A percentile compares a stretch with the other conserved stretches of the same genome.
Conservation (phyloP, 2,113 vertebrate genomes). For the Tylochromis polylepis region DNA sequence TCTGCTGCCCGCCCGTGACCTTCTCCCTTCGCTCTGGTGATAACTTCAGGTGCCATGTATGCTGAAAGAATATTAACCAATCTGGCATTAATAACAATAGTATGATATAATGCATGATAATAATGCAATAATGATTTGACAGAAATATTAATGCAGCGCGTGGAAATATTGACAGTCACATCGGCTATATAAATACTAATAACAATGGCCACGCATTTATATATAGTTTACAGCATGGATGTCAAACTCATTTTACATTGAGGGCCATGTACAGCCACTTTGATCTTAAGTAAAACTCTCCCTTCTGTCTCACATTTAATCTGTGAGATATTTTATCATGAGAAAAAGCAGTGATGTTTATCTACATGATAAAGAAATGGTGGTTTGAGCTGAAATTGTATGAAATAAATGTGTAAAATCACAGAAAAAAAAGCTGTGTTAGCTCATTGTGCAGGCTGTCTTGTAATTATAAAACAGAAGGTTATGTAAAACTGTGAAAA, state of each 20-base stretch:
- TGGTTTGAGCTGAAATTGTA: too few species aligned
- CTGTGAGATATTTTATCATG: too few species aligned
- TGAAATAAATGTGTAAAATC: too few species aligned
- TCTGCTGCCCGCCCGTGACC: constrained; percentile 95
- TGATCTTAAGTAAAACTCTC: too few species aligned
- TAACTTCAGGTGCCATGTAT: constrained; percentile 99
- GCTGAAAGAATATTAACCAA: constrained; percentile 63
- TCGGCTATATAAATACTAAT: neutral
- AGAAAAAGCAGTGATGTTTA: too few species aligned
- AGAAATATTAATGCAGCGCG: neutral
- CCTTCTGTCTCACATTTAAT: too few species aligned
- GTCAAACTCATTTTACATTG: too few species aligned
- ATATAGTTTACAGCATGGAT: neutral
- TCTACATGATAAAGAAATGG: too few species aligned
- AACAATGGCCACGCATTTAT: neutral
- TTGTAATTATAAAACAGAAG: too few species aligned
- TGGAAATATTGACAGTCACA: neutral
- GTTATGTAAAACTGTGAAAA: neutral
- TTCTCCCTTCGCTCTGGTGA: constrained; percentile 96
- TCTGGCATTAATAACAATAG: neutral
- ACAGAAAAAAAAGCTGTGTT: too few species aligned
- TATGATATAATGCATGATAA: neutral
- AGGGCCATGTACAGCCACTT: too few species aligned
- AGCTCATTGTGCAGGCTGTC: too few species aligned
- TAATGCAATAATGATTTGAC: neutral